Evolutionary conservation across 1,140 invertebrate genomes (phyloP), one percentile per base, ranked within the genome.

Genomic region (Micrasema longulum): DNA sequence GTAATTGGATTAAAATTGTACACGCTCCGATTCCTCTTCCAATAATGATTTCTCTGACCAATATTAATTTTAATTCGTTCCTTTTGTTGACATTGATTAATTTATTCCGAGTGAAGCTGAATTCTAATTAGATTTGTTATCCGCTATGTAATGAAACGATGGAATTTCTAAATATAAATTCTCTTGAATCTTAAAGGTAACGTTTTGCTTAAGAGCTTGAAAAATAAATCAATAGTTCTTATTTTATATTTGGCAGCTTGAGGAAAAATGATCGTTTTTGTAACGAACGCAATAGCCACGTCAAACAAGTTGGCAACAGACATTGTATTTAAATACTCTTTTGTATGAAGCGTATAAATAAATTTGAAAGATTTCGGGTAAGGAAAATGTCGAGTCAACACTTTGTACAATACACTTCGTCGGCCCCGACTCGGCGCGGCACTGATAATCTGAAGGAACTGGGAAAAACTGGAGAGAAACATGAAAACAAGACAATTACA

Each of bases 401-500:
- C 38, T 69, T 65, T 69, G 50, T 62, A 45, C 52, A 62, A 69
- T 69, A 38, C 36, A 45, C 60, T 43, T 26, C 38, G 53, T 20
- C 18, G 65, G 6, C 14, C 43, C 18, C 52, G 22, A n/a, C n/a
- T n/a, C n/a, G n/a, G n/a, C n/a, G n/a, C n/a, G n/a, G n/a, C n/a
- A n/a, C 65, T 68, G 60, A 71, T 71, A 71, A 65, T 72, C 66
- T 71, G 57, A 47, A 60, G 73, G 68, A 71, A 69, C 69, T 10
- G 43, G 70, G 69, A 75, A 75, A 75, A 75, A 75, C 66, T 75
- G 71, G 73, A 75, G 69, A 64, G 66, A 75, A 75, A 75, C 73
- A 75, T 72, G 73, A 75, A 75, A 75, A 75, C 73, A 75, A 72
- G 73, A 75, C 73, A 75, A 75, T 75, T 75, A 75, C 73, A 70